phyloP scores from a whole-genome alignment of 2,888 invertebrate species.

The Mimumesa dahlbomi region DNA sequence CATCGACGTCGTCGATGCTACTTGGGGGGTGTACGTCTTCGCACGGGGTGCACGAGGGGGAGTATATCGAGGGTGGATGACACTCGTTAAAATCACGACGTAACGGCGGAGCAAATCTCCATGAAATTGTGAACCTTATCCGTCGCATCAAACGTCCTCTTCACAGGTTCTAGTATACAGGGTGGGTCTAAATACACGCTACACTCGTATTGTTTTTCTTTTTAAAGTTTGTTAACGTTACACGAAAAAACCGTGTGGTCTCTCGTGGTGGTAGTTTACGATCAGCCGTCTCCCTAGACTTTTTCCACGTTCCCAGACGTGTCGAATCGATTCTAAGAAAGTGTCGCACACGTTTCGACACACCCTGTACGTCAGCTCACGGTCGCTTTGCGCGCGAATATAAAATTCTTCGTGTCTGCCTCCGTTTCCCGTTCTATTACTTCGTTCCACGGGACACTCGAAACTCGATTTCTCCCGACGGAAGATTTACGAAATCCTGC shows the following conservation, averaged over 20 bases:
- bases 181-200: neutral
- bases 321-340: no score
- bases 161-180: conserved; percentile 16
- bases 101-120: conserved; percentile 34
- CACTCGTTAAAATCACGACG: conserved; percentile 45
- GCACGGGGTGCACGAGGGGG: neutral
- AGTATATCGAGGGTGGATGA: conserved; percentile 23
- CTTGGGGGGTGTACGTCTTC: neutral
- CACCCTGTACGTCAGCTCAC: neutral
- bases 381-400: conserved; percentile 17
- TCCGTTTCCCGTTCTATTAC: conserved; percentile 25
- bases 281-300: no score
- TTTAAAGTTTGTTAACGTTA: no score
- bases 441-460: conserved; percentile 22
- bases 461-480: conserved; percentile 40
- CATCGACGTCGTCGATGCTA: no score
- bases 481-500: conserved; percentile 48
- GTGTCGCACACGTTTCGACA: no score
- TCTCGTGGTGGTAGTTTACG: no score
- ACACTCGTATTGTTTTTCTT: no score
- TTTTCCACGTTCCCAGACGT: no score
- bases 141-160: conserved; percentile 16
- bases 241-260: no score
- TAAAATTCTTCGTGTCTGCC: conserved; percentile 19
- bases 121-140: conserved; percentile 40